Conservation (phyloP, 2,888 invertebrate genomes). For the Lasioglossum figueresi region DNA sequence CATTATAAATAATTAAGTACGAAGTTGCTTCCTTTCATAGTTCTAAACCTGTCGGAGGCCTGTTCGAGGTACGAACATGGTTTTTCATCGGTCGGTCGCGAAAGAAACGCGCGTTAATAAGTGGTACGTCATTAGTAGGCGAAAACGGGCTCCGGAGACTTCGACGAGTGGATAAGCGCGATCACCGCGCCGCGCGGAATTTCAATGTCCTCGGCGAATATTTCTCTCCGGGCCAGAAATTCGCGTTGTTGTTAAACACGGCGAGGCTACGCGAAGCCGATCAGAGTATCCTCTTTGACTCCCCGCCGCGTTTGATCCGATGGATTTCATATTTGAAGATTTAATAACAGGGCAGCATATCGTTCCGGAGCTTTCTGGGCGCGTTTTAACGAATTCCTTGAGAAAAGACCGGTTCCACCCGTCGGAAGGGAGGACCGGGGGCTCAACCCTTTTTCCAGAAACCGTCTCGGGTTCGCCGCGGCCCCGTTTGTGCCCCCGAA, state of each 20-base stretch:
- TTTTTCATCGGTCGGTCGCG: background rate
- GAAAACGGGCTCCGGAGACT: slow-evolving; percentile 2
- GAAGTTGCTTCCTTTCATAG: background rate
- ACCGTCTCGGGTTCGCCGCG: slow-evolving; percentile 33
- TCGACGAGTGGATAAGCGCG: slow-evolving; percentile 18
- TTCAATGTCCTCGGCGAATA: background rate
- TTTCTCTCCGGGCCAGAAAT: background rate
- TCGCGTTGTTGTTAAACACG: background rate
- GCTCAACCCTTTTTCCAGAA: slow-evolving; percentile 54
- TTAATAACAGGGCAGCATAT: background rate
- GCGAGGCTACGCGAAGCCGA: background rate
- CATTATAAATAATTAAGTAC: slow-evolving; percentile 14
- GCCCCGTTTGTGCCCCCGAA: slow-evolving; percentile 52
- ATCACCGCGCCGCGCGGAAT: background rate
- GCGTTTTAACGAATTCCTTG: slow-evolving; percentile 43
- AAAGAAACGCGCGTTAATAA: background rate
- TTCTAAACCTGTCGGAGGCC: background rate
- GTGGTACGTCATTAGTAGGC: background rate
- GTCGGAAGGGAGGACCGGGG: slow-evolving; percentile 27
- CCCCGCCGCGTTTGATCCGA: background rate
- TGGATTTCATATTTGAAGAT: background rate
- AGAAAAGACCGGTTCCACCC: slow-evolving; percentile 28
- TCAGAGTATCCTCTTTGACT: background rate
- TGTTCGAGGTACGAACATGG: background rate
- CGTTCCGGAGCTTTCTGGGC: slow-evolving; percentile 13